Percentiles rank a stretch among this genome's conserved stretches.
Evolutionary conservation across 2,113 vertebrate genomes (phyloP).

Genomic region (Oceanodroma tethys): DNA sequence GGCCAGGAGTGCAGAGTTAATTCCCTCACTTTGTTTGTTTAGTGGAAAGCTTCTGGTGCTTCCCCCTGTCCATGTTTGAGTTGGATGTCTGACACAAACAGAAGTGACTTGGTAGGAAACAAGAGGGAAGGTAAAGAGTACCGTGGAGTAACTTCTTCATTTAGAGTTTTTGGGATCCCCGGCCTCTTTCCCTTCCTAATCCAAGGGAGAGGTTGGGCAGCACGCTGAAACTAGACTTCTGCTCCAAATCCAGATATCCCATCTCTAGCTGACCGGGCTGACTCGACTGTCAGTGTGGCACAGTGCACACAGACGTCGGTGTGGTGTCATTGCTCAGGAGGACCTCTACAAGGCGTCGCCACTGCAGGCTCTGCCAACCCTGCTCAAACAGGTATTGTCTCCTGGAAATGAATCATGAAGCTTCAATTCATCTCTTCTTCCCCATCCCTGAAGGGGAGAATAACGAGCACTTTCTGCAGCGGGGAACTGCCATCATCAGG

Average conservation of each 20-base stretch:
- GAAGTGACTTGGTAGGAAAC: background rate
- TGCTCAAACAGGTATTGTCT: background rate
- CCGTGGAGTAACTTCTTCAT: background rate
- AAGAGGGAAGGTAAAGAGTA: background rate
- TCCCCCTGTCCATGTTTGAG: accelerated
- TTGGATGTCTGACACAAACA: background rate
- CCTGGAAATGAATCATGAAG: background rate
- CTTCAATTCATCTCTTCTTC: background rate
- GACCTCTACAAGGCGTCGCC: background rate
- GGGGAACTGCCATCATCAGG: background rate
- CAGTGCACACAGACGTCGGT: accelerated
- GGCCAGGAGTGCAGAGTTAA: background rate
- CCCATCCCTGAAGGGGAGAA: background rate
- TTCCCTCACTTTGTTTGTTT: background rate
- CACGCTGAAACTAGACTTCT: background rate
- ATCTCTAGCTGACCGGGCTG: background rate
- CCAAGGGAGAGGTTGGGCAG: background rate
- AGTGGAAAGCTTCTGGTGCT: accelerated
- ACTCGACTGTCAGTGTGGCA: accelerated
- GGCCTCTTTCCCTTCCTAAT: background rate
- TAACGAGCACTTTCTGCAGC: background rate
- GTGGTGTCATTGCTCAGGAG: background rate
- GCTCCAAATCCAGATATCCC: background rate
- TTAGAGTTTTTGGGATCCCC: background rate
- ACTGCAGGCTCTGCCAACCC: background rate